Evolutionary conservation across 2,888 invertebrate genomes (phyloP), one percentile per base, ranked within the genome.

Genomic region (Catocala sponsa): DNA sequence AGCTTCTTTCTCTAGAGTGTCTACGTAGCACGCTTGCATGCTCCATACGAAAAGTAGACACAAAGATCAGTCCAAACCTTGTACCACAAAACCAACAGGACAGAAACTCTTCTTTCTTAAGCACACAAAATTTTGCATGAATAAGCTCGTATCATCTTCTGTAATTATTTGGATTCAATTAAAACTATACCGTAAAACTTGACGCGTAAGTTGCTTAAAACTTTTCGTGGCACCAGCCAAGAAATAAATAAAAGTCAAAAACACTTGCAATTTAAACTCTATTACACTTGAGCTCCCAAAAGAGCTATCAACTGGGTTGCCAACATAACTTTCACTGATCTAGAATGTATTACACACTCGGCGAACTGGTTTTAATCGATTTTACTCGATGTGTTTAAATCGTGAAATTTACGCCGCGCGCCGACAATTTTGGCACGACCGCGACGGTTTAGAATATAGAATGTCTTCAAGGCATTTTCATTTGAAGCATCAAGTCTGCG

Each of bases 321-420:
- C 57, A 56, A 68, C 65, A 63, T 67, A 78, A 82, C 72, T 80
- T 76, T 75, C 69, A 66, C 66, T 70, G 70, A 72, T 76, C 62
- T 71, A 70, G 76, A 75, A 68, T 75, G 68, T 76, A 74, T 74
- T 74, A 70, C 65, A 72, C 62, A 53, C 57, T 43, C 62, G 59
- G 42, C 58, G 55, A 63, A 66, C 63, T 56, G 54, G 59, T 63
- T 68, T 75, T 76, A 82, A 81, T 80, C 75, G 78, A 81, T 74
- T 78, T 74, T 59, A 55, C 64, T 74, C 57, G 54, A 77, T 67
- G 66, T 74, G 65, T 68, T 69, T 74, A 65, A 76, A 72, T 74
- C 68, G 69, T 72, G 59, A 55, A 64, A 60, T 67, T 62, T 61
- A 47, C 50, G 42, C 43, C 48, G 32, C 57, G 56, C 35, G 35